A percentile compares a stretch with the other conserved stretches of the same genome.
Evolutionary conservation across 2,113 vertebrate genomes (phyloP).

Genomic region (Eolophus roseicapilla): DNA sequence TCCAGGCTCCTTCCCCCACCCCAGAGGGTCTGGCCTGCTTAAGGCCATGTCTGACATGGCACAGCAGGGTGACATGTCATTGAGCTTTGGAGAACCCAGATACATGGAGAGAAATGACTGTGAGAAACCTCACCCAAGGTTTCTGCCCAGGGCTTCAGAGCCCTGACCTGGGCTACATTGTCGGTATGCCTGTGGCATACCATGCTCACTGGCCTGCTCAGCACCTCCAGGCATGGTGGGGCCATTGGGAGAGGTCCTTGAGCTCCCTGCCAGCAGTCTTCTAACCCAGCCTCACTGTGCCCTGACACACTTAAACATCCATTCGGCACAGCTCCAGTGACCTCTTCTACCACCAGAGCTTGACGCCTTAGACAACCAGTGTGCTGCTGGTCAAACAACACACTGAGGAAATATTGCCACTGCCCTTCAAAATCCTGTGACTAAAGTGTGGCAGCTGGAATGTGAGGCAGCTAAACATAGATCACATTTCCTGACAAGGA

Average conservation of each 20-base stretch:
- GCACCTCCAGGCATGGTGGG: fast-evolving
- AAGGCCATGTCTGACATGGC: neutral
- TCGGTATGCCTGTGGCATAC: neutral
- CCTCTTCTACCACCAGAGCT: neutral
- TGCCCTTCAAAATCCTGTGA: neutral
- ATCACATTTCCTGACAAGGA: neutral
- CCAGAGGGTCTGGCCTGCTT: neutral
- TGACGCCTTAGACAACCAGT: neutral
- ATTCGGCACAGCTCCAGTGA: neutral
- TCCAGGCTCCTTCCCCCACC: neutral
- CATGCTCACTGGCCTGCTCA: neutral
- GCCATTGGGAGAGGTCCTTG: neutral
- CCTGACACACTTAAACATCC: too few relatives aligned
- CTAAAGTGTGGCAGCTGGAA: neutral
- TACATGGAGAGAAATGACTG: neutral
- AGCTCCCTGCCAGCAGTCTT: neutral
- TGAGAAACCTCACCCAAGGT: neutral
- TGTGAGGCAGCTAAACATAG: neutral
- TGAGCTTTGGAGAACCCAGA: fast-evolving
- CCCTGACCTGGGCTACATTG: neutral
- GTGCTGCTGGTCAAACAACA: neutral
- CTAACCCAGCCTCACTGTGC: fast-evolving
- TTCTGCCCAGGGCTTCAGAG: neutral
- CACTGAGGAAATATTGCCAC: neutral
- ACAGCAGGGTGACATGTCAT: neutral